phyloP scores from a whole-genome alignment of 2,797 vertebrate species.

The Pelochelys cantorii region DNA sequence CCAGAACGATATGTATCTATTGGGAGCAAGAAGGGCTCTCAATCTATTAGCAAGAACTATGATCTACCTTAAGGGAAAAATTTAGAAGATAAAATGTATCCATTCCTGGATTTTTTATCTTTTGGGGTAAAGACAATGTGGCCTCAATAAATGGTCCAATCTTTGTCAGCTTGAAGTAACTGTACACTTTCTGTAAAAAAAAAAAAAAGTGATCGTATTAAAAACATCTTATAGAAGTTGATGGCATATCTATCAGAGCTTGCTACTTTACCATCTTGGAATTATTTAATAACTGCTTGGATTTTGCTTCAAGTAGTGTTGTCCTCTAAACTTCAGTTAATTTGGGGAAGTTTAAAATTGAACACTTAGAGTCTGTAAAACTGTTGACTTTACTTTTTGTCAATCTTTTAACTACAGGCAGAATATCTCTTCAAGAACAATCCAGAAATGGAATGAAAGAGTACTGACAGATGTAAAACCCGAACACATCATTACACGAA shows the following conservation, averaged over 20 bases:
- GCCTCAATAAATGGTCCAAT: background rate
- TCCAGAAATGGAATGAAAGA: constrained; percentile 77
- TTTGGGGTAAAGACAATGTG: background rate
- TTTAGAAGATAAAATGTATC: background rate
- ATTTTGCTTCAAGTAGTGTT: constrained; percentile 1
- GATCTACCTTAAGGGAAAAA: background rate
- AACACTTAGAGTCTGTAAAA: background rate
- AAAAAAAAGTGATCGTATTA: background rate
- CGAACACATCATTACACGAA: background rate
- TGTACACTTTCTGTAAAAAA: background rate
- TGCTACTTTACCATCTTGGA: background rate
- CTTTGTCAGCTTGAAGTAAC: background rate
- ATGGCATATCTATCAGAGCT: background rate
- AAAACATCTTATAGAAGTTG: background rate
- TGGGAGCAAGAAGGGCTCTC: background rate
- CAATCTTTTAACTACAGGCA: constrained; percentile 84
- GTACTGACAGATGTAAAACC: background rate
- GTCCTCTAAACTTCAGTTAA: background rate
- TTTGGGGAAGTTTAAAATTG: background rate
- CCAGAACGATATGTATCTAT: background rate
- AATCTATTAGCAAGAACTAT: background rate
- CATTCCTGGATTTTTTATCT: background rate
- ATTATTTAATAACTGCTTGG: background rate
- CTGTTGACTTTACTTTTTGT: background rate
- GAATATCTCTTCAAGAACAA: constrained; percentile 92